Percentiles rank a stretch among this genome's conserved stretches.
Conservation (phyloP, 2,888 invertebrate genomes). For the Scaptomyza cyrtandrae region DNA sequence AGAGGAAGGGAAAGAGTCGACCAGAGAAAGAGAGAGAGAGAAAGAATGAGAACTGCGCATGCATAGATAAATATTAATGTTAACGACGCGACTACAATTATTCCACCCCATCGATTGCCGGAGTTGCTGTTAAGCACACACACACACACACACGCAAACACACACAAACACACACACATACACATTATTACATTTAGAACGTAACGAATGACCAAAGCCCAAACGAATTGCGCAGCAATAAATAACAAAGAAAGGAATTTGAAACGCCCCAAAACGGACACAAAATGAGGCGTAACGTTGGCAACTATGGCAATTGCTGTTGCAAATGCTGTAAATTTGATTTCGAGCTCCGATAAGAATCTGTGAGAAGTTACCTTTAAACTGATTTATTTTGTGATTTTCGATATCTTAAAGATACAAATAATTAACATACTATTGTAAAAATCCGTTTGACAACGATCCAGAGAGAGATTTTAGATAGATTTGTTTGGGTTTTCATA, state of each 20-base stretch:
- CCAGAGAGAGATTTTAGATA: too few species aligned
- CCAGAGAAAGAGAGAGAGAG: too few species aligned
- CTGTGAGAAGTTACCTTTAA: neutral
- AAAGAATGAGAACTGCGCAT: conserved; percentile 34
- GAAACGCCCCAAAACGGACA: conserved; percentile 58
- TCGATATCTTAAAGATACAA: too few species aligned
- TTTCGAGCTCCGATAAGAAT: conserved; percentile 20
- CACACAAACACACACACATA: neutral
- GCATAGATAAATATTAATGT: conserved; percentile 53
- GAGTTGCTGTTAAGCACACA: neutral
- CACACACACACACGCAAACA: conserved; percentile 5
- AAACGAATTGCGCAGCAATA: conserved; percentile 74
- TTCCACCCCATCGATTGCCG: conserved; percentile 42
- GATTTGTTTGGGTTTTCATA: too few species aligned
- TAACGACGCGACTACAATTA: conserved; percentile 14
- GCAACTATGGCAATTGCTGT: neutral
- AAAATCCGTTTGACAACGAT: too few species aligned
- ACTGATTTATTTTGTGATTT: too few species aligned
- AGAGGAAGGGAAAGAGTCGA: too few species aligned
- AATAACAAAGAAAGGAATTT: conserved; percentile 65
- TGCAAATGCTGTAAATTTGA: conserved; percentile 39
- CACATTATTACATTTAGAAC: conserved; percentile 2
- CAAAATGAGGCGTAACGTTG: conserved; percentile 49
- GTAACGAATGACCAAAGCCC: conserved; percentile 61
- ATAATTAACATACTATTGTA: too few species aligned